A percentile compares a stretch with the other conserved stretches of the same genome.
phyloP scores from a whole-genome alignment of 2,113 vertebrate species.

The Macroglossus sobrinus region DNA sequence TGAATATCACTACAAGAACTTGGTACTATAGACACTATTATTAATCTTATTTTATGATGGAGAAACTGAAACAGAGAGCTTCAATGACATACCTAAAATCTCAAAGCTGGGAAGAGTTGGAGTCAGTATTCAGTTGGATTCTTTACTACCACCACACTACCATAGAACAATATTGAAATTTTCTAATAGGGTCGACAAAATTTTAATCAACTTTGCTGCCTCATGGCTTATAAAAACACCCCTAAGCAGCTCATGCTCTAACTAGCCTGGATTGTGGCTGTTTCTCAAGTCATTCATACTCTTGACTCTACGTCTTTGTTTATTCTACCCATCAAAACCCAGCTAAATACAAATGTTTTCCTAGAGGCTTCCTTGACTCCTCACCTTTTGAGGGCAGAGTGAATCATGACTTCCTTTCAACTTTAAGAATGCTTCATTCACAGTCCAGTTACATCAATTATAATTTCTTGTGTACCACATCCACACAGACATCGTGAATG shows the following conservation, averaged over 20 bases:
- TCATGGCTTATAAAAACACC: neutral
- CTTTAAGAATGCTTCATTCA: neutral
- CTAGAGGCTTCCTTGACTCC: neutral
- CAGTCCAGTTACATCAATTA: neutral
- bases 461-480: neutral
- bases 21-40: neutral
- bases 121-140: neutral
- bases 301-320: neutral
- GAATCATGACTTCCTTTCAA: neutral
- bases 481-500: neutral
- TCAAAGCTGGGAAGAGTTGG: neutral
- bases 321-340: neutral
- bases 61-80: neutral
- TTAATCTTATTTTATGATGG: neutral
- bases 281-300: neutral
- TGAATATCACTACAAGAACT: neutral
- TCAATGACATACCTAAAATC: neutral
- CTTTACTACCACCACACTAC: neutral
- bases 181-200: neutral
- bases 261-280: neutral
- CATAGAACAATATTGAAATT: neutral
- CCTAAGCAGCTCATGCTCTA: neutral
- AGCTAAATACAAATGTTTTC: neutral
- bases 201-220: neutral
- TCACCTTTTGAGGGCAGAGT: neutral